Conservation (phyloP, 2,888 invertebrate genomes). For the Erannis defoliaria region DNA sequence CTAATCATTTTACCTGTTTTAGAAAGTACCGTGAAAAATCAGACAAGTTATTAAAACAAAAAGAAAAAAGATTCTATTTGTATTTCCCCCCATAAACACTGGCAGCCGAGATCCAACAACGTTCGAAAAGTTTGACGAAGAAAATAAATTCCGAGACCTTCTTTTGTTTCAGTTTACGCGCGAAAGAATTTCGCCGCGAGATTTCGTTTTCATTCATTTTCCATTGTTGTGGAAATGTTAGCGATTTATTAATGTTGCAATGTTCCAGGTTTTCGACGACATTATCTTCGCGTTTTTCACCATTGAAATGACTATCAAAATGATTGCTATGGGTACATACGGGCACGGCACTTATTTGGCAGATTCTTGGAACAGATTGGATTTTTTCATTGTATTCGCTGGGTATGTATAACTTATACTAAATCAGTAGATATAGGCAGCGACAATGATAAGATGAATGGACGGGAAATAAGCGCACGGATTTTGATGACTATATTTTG, state of each 20-base stretch:
- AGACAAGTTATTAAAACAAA: constrained; percentile 17
- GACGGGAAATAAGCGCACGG: too few species aligned
- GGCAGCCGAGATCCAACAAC: constrained; percentile 38
- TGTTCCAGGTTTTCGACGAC: constrained; percentile 96
- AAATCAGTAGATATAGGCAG: too few species aligned
- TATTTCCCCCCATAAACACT: constrained; percentile 29
- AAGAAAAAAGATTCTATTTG: constrained; percentile 31
- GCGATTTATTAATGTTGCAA: constrained; percentile 37
- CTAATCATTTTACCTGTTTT: not conserved
- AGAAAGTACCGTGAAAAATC: constrained; percentile 8
- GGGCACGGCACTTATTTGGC: constrained; percentile 98
- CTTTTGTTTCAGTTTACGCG: constrained; percentile 43
- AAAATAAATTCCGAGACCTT: constrained; percentile 35
- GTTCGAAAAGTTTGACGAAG: constrained; percentile 37
- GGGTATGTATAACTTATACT: constrained; percentile 89
- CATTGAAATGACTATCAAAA: constrained; percentile 99
- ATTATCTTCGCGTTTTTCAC: constrained; percentile 99
- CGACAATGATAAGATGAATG: too few species aligned
- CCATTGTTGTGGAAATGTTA: constrained; percentile 34
- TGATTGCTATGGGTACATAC: constrained; percentile 98
- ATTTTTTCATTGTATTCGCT: constrained; percentile 98
- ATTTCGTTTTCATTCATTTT: constrained; percentile 40
- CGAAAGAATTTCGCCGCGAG: constrained; percentile 36
- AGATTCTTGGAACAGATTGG: constrained; percentile 99
- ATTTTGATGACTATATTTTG: too few species aligned